Base-by-base conservation (phyloP, 2,888 invertebrate genomes). In the Torymus auratus region DNA sequence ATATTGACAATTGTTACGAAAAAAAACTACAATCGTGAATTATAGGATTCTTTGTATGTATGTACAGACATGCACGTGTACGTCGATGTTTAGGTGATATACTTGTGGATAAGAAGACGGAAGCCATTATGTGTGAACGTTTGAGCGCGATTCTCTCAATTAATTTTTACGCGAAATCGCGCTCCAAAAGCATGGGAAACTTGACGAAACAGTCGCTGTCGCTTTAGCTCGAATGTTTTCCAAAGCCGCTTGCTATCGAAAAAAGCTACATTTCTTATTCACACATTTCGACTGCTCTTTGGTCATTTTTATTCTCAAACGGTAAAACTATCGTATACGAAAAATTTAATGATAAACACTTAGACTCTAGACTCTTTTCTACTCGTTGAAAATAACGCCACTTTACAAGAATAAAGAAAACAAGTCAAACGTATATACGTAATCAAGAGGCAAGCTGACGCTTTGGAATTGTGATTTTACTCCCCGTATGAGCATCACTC, bases 391-490 rank as follows among this genome's bases (percentile, higher is more conserved):
- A 61, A 53, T 41, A 15, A 68, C 61, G 53, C 23, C 67, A 73
- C 15, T n/a, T 61, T 72, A 62, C 20, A 61, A 10, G 50, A 56
- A 64, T 2, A 17, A 10, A 53, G 11, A 73, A 74, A 41, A 41
- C 5, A 23, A 28, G n/a, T 50, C 20, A 67, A 74, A 67, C 52
- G 58, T 61, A 28, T 62, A 55, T 55, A 65, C 64, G 41, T 73
- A 56, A 64, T 71, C 15, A 41, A 61, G 41, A 73, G 65, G 78
- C 81, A 81, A 80, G 81, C 53, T 50, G 65, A 69, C 50, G 69
- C 81, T 81, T 81, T 81, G 76, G 55, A 81, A 81, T 81, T 81
- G 74, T 74, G 74, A 81, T 76, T 78, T 53, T 65, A 13, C 72
- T 61, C 81, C 56, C 74, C 70, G 53, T 56, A n/a, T 68, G 23